These are phyloP conservation scores for Orcinus orca DNA, from an alignment of 2,113 vertebrate species.

Conservation along the genomic window DNA sequence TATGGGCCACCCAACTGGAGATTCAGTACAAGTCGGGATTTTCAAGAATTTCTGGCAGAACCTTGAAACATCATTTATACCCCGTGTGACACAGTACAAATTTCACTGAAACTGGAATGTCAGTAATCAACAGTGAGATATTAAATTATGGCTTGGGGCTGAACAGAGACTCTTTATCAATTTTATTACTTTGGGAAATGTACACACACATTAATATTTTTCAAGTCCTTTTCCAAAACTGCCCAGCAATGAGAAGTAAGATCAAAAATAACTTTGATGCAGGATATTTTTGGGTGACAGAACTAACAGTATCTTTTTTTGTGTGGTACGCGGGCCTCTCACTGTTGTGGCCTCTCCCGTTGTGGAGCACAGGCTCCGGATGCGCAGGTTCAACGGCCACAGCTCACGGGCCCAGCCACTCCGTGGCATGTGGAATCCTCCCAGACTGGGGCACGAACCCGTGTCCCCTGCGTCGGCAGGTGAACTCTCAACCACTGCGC, in stretches of 20 bases:
- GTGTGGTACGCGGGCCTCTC: too few species aligned
- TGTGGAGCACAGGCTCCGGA: too few species aligned
- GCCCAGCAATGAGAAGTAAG: not conserved
- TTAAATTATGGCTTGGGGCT: constrained; percentile 59
- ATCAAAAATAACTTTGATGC: constrained; percentile 10
- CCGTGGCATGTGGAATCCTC: too few species aligned
- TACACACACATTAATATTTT: constrained; percentile 67
- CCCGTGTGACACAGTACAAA: constrained; percentile 46
- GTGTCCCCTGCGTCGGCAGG: too few species aligned
- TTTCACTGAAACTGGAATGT: constrained; percentile 65
- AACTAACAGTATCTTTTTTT: not conserved
- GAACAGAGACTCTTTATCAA: constrained; percentile 40
- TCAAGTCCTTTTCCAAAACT: constrained; percentile 55
- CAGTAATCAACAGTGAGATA: constrained; percentile 65
- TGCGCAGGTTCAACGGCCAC: too few species aligned
- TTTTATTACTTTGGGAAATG: constrained; percentile 71
- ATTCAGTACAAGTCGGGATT: not conserved
- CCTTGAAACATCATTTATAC: constrained; percentile 46
- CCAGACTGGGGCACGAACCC: too few species aligned
- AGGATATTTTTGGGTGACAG: not conserved
- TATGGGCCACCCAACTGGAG: not conserved
- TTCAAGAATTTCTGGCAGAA: constrained; percentile 29
- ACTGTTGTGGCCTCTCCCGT: too few species aligned
- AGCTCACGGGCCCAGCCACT: too few species aligned
- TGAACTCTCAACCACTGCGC: too few species aligned